Evolutionary conservation across 2,113 vertebrate genomes (phyloP).

Genomic region (Eptesicus fuscus): DNA sequence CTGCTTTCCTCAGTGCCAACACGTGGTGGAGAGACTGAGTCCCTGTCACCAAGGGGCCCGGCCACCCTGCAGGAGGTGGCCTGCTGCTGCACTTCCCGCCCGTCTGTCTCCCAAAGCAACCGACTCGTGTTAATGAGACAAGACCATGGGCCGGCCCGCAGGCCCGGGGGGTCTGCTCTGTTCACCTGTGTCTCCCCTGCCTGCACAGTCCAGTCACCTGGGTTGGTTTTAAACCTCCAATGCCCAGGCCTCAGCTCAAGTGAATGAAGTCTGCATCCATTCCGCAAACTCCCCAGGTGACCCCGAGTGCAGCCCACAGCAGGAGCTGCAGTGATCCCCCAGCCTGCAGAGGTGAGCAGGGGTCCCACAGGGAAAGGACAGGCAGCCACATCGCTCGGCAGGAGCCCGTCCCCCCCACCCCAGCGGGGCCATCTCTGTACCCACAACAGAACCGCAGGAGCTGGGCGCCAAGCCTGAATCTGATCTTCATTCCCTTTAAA

Average conservation of each 20-base stretch:
- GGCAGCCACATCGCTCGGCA: neutral
- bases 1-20: neutral
- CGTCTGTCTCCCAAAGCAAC: neutral
- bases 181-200: neutral
- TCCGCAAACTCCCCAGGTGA: neutral
- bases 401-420: accelerated
- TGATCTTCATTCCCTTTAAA: neutral
- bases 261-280: too few relatives aligned
- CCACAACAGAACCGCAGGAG: neutral
- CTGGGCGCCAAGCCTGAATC: neutral
- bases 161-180: accelerated
- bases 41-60: neutral
- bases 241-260: neutral
- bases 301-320: neutral
- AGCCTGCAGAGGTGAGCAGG: too few relatives aligned
- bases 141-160: too few relatives aligned
- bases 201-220: neutral
- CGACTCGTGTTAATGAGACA: accelerated
- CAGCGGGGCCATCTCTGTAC: neutral
- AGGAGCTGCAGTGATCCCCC: accelerated
- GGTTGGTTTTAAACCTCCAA: too few relatives aligned
- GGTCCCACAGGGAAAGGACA: neutral
- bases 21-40: neutral
- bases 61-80: neutral
- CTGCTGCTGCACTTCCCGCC: neutral